Percentiles rank a stretch among this genome's conserved stretches.
Conservation (phyloP, 1,140 invertebrate genomes). For the Myzus persicae region DNA sequence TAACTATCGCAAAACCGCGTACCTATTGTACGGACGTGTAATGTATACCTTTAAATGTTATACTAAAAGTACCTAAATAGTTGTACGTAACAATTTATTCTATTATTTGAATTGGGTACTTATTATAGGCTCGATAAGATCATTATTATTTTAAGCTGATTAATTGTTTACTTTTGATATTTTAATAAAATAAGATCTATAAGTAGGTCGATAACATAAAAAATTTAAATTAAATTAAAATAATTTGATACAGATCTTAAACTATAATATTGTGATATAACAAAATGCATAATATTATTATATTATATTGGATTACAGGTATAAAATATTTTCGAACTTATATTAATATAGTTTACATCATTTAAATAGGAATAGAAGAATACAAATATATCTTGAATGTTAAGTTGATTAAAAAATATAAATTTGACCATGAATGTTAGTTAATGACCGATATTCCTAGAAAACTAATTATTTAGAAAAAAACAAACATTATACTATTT, state of each 20-base stretch:
- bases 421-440: neutral
- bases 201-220: neutral
- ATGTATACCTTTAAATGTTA: constrained; percentile 8
- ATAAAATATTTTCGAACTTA: neutral
- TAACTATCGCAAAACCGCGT: neutral
- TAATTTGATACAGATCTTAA: neutral
- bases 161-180: neutral
- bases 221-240: neutral
- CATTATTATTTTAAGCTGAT: neutral
- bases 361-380: no score
- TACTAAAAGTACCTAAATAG: neutral
- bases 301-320: neutral
- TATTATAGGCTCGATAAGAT: neutral
- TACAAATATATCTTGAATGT: neutral
- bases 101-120: neutral
- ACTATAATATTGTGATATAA: neutral
- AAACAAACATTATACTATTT: neutral
- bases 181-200: neutral
- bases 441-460: neutral
- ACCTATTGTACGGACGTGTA: neutral
- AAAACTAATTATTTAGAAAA: neutral
- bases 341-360: no score
- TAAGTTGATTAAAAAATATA: neutral
- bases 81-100: neutral
- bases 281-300: neutral